Conservation (phyloP, 2,888 invertebrate species). For the Calameuta pallipes region DNA sequence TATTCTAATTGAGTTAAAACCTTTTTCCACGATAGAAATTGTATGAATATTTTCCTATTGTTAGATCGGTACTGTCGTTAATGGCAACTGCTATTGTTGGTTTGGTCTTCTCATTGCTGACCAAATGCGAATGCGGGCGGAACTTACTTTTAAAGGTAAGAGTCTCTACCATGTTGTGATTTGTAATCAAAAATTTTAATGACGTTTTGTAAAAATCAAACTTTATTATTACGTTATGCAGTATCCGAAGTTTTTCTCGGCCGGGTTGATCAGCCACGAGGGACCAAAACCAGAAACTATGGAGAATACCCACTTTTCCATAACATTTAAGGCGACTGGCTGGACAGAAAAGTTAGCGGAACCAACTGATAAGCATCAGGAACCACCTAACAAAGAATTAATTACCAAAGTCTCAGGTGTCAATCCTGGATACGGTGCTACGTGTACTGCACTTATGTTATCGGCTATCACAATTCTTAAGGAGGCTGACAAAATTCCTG, state of each 20-base stretch:
- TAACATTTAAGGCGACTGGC: conserved; percentile 82
- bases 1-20: background rate
- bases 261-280: conserved; percentile 75
- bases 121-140: conserved; percentile 74
- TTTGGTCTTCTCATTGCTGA: conserved; percentile 72
- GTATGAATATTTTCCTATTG: background rate
- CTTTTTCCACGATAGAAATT: background rate
- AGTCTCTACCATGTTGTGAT: conserved; percentile 7
- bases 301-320: conserved; percentile 72
- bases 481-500: conserved; percentile 82
- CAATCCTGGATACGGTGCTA: conserved; percentile 88
- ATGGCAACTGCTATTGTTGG: conserved; percentile 71
- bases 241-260: conserved; percentile 78
- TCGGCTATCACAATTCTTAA: conserved; percentile 81
- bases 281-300: conserved; percentile 74
- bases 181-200: conserved; percentile 1
- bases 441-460: conserved; percentile 78
- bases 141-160: conserved; percentile 74
- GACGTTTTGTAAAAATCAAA: background rate
- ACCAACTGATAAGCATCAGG: conserved; percentile 69
- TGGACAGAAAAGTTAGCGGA: conserved; percentile 77
- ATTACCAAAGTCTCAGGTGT: conserved; percentile 74
- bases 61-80: conserved; percentile 68
- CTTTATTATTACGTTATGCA: conserved; percentile 56
- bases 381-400: conserved; percentile 74